phyloP scores from a whole-genome alignment of 1,140 invertebrate genomes.

The Agrypnia vestita region DNA sequence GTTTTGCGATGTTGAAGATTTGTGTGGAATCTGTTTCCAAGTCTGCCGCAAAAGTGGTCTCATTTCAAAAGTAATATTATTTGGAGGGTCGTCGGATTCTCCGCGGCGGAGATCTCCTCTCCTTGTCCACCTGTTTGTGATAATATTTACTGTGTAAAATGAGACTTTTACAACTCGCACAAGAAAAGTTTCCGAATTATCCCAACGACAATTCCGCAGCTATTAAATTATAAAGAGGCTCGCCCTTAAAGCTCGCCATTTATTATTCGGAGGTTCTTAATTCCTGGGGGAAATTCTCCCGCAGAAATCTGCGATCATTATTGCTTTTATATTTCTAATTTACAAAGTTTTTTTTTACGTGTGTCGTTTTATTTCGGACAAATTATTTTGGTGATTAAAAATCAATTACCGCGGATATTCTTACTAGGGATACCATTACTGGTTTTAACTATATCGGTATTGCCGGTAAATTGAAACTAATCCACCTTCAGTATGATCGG shows the following conservation, averaged over 20 bases:
- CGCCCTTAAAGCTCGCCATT: background rate
- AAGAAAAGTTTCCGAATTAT: constrained; percentile 8
- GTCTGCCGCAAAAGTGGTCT: too few relatives aligned
- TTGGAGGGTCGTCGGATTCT: too few relatives aligned
- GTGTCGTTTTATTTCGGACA: background rate
- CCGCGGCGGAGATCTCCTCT: background rate
- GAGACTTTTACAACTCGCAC: background rate
- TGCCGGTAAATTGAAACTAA: too few relatives aligned
- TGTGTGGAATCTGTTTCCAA: too few relatives aligned
- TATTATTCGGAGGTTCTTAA: background rate
- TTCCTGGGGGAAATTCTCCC: background rate
- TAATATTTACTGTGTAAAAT: constrained; percentile 8
- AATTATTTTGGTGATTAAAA: background rate
- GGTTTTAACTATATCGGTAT: too few relatives aligned
- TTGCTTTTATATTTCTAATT: background rate
- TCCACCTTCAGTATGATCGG: too few relatives aligned
- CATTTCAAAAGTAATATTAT: too few relatives aligned
- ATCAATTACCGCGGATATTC: background rate
- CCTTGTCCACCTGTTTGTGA: constrained; percentile 6
- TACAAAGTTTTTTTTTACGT: background rate
- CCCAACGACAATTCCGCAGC: constrained; percentile 12
- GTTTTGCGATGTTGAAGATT: too few relatives aligned
- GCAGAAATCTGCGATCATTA: background rate
- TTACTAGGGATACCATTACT: background rate
- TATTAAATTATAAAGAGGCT: constrained; percentile 26